Evolutionary conservation across 2,113 vertebrate genomes (phyloP), one percentile per base, ranked within the genome.

Genomic region (Platysteira castanea): DNA sequence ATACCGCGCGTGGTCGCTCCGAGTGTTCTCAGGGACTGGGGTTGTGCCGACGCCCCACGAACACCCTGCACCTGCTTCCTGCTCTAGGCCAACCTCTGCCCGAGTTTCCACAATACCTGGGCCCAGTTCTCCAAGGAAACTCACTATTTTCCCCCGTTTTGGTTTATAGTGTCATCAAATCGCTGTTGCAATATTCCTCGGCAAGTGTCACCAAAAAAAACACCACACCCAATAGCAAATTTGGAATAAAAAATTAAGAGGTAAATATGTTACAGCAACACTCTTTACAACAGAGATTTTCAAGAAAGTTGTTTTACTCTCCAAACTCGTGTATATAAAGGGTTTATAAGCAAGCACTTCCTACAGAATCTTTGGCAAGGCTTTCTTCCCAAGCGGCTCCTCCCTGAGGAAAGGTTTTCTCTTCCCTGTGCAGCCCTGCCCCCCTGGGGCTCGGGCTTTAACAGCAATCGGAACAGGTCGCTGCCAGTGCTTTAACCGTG

Each of bases 1-100:
- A 6, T 5, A 8, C 5, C 49, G 7, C 19, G 30, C 1, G 11
- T 3, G 41, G 56, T 17, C 56, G 13, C 41, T 24, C 7, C 28
- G 0, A 9, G 6, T 5, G 27, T 2, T 10, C 18, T 4, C 53
- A 6, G 1, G 52, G 24, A 5, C 3, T 18, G 49, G 6, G 35
- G 6, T 6, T 53, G n/a, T 24, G 15, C 54, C 2, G 26, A 8
- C 59, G 8, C 11, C 49, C 50, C 42, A 8, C 9, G 15, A 49
- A 9, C 31, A 13, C 26, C 35, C 21, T 41, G 6, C 26, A 6
- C 12, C 13, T 22, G 17, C 1, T 8, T 7, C 35, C 59, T 10
- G 1, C 35, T 10, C 35, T 3, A 8, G 35, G 5, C 30, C 35
- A 31, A 0, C 1, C 9, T 7, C 9, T 2, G 4, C 3, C 3